A percentile compares a stretch with the other conserved stretches of the same genome.
Conservation (phyloP, 2,888 invertebrate species). For the Caenorhabditis japonica region DNA sequence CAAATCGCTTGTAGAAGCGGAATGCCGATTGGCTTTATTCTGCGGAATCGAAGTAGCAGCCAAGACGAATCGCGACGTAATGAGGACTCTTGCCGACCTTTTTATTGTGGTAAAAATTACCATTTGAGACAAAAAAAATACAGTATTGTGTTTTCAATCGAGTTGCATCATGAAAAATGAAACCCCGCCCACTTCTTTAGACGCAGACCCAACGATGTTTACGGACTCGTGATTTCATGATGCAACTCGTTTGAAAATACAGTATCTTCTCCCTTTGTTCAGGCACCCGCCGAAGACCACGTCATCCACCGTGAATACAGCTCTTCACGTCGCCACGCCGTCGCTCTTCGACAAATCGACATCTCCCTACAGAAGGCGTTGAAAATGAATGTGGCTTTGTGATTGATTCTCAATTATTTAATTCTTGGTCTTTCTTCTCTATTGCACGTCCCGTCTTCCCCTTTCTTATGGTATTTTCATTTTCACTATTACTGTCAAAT, state of each 20-base stretch:
- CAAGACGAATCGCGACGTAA: slow-evolving; percentile 5
- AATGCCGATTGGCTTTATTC: slow-evolving; percentile 3
- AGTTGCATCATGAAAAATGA: too few relatives aligned
- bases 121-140: background rate
- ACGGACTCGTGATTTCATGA: too few relatives aligned
- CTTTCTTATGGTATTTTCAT: background rate
- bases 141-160: too few relatives aligned
- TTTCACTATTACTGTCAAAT: background rate
- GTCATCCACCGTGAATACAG: slow-evolving; percentile 23
- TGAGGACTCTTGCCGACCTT: slow-evolving; percentile 15
- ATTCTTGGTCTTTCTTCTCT: background rate
- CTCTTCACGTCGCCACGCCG: slow-evolving; percentile 1
- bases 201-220: background rate
- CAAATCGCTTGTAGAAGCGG: slow-evolving; percentile 12
- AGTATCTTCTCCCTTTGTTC: background rate
- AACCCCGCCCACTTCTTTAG: too few relatives aligned
- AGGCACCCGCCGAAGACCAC: slow-evolving; percentile 22
- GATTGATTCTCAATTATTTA: background rate
- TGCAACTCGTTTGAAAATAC: too few relatives aligned
- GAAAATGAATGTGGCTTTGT: background rate
- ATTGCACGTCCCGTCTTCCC: too few relatives aligned
- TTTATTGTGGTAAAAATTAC: slow-evolving; percentile 14
- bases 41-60: slow-evolving; percentile 1
- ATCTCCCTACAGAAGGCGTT: slow-evolving; percentile 7
- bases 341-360: slow-evolving; percentile 7